Conservation (phyloP, 2,888 invertebrate genomes). For the Melieria omissa region DNA sequence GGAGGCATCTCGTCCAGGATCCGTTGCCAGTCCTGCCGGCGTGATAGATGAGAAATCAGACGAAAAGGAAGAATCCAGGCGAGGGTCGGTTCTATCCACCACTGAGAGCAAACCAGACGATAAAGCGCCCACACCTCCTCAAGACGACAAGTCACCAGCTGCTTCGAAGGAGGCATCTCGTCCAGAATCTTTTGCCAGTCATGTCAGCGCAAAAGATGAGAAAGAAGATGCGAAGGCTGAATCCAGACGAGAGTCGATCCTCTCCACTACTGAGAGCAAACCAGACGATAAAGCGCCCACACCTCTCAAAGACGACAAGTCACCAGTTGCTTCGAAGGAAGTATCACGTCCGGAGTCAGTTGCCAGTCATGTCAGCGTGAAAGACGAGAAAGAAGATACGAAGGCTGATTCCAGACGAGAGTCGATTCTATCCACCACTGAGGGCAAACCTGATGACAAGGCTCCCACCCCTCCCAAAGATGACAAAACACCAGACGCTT, state of each 20-base stretch:
- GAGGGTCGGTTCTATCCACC: background rate
- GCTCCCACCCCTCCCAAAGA: conserved; percentile 40
- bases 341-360: conserved; percentile 15
- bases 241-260: conserved; percentile 31
- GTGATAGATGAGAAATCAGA: conserved; percentile 21
- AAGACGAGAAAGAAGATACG: conserved; percentile 13
- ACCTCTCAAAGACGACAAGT: conserved; percentile 14
- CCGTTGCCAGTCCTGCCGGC: conserved; percentile 27
- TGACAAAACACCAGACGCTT: too few species aligned
- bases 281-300: conserved; percentile 28
- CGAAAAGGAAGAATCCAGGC: conserved; percentile 12
- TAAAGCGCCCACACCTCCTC: conserved; percentile 27
- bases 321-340: conserved; percentile 16
- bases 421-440: background rate
- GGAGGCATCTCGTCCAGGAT: conserved; percentile 55
- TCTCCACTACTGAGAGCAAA: conserved; percentile 27
- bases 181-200: conserved; percentile 45
- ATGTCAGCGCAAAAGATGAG: conserved; percentile 16
- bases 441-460: background rate
- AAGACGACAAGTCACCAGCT: conserved; percentile 12
- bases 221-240: conserved; percentile 29
- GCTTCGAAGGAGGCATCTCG: conserved; percentile 19
- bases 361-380: conserved; percentile 19
- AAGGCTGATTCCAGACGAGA: conserved; percentile 3
- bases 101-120: conserved; percentile 21